Evolutionary conservation across 2,113 vertebrate species (phyloP).

Genomic region (Buteo buteo): DNA sequence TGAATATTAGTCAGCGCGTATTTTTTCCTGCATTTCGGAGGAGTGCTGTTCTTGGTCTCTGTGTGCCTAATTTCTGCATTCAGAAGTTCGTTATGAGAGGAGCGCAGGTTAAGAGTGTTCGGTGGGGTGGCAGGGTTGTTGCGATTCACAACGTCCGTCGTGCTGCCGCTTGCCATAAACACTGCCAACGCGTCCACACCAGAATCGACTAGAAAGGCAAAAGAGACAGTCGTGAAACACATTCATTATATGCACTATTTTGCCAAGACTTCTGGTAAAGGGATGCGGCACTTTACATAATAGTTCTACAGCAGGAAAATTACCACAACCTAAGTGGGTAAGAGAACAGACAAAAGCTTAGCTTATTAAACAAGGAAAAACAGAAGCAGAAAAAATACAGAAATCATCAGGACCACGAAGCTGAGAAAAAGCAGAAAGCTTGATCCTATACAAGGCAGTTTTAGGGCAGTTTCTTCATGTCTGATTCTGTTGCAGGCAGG

Average conservation of each 20-base stretch:
- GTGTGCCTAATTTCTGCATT: constrained; percentile 87
- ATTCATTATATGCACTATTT: fast-evolving
- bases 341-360: not conserved
- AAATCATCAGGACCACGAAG: not conserved
- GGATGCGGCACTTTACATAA: not conserved
- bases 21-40: constrained; percentile 91
- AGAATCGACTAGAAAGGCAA: constrained; percentile 71
- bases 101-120: constrained; percentile 89
- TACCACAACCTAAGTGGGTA: not conserved
- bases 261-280: not conserved
- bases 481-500: not conserved
- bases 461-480: not conserved
- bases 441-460: not conserved
- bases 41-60: constrained; percentile 81
- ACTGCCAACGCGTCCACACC: constrained; percentile 81
- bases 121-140: constrained; percentile 79
- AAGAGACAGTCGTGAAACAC: not conserved
- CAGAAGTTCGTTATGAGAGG: constrained; percentile 92
- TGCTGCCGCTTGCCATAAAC: constrained; percentile 86
- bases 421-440: not conserved
- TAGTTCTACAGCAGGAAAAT: not conserved
- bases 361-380: not conserved
- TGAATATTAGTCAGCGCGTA: constrained; percentile 88
- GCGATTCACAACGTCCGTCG: constrained; percentile 83
- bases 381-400: not conserved